Conservation (phyloP, 1,140 invertebrate species). For the Drosophila micromelanica region DNA sequence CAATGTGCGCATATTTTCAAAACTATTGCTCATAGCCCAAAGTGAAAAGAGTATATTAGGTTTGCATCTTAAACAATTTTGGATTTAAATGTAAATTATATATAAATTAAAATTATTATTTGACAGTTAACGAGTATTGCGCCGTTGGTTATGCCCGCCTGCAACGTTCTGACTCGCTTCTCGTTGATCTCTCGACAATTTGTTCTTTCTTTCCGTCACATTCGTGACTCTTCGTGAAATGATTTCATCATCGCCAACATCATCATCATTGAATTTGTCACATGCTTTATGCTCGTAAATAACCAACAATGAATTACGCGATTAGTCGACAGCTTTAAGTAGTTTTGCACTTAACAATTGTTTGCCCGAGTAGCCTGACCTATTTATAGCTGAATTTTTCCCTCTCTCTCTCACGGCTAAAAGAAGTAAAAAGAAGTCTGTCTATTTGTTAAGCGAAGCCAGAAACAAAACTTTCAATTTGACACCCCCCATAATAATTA, state of each 20-base stretch:
- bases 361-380: conserved; percentile 5
- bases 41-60: no score
- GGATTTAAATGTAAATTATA: no score
- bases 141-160: no score
- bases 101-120: no score
- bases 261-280: conserved; percentile 33
- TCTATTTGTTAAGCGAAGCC: no score
- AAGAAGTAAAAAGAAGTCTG: no score
- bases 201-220: conserved; percentile 9
- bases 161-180: no score
- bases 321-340: background rate
- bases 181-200: conserved; percentile 13
- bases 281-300: conserved; percentile 2
- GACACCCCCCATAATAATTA: no score
- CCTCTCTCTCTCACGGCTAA: background rate
- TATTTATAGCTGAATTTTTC: background rate
- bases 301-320: conserved; percentile 11
- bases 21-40: no score
- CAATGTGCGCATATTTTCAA: background rate
- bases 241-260: conserved; percentile 27
- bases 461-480: no score
- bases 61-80: no score
- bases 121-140: no score
- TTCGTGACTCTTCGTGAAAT: conserved; percentile 1
- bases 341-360: conserved; percentile 7